Evolutionary conservation across 2,113 vertebrate species (phyloP).

Genomic region (Myrmecophaga tridactyla): DNA sequence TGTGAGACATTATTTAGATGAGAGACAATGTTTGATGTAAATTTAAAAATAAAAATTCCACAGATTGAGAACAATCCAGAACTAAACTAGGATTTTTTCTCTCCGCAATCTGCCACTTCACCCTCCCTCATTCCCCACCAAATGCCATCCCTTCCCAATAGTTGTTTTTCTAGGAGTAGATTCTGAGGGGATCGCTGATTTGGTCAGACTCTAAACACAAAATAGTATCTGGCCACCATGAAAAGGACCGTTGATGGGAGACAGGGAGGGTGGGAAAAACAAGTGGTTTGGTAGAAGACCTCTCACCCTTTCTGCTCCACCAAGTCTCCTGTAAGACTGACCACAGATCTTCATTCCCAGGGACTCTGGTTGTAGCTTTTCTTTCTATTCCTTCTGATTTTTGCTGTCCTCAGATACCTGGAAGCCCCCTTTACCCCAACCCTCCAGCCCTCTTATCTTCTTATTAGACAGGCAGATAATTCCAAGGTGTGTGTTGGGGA

Average conservation of each 20-base stretch:
- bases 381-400: neutral
- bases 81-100: neutral
- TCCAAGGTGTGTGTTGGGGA: neutral
- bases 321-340: rapidly evolving
- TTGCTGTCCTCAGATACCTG: neutral
- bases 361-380: neutral
- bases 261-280: neutral
- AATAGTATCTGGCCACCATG: neutral
- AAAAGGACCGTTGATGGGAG: neutral
- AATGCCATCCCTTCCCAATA: neutral
- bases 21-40: neutral
- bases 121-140: neutral
- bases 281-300: neutral
- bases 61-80: neutral
- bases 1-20: neutral
- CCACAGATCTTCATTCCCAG: neutral
- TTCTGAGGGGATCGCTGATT: neutral
- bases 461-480: neutral
- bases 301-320: neutral
- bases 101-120: neutral
- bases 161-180: neutral
- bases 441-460: neutral
- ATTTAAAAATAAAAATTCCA: neutral
- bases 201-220: neutral
- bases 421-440: neutral